Percentiles rank a stretch among this genome's conserved stretches.
Conservation (phyloP, 2,113 vertebrate species). For the Sardina pilchardus region DNA sequence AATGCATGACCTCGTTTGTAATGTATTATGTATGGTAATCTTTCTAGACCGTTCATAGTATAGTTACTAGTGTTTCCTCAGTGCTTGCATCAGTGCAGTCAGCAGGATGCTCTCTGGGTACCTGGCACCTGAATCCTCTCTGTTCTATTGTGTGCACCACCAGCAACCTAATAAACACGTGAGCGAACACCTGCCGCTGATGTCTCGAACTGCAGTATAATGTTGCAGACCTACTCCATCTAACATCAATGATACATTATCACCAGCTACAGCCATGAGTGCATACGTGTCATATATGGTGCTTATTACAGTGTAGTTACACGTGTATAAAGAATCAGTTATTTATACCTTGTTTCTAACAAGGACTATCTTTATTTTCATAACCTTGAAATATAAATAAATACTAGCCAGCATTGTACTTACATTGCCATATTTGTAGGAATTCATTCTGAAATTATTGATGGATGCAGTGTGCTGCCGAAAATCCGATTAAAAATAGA, state of each 20-base stretch:
- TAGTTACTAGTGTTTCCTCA: neutral
- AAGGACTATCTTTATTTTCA: neutral
- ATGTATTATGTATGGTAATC: constrained; percentile 7
- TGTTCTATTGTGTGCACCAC: neutral
- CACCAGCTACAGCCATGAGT: neutral
- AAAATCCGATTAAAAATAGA: neutral
- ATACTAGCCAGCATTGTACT: neutral
- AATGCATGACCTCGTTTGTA: neutral
- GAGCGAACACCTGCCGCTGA: neutral
- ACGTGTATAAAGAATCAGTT: neutral
- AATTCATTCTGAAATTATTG: neutral
- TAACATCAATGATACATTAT: neutral
- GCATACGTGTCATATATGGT: neutral
- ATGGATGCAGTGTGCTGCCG: neutral
- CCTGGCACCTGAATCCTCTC: neutral
- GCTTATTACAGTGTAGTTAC: constrained; percentile 4
- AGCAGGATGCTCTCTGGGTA: neutral
- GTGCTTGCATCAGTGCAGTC: neutral
- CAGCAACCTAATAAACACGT: neutral
- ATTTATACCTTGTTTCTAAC: neutral
- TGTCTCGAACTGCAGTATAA: neutral
- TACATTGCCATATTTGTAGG: neutral
- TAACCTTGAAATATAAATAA: neutral
- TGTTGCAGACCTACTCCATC: neutral
- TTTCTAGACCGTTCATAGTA: neutral